Conservation (phyloP, 1,140 invertebrate genomes). For the Apis florea region DNA sequence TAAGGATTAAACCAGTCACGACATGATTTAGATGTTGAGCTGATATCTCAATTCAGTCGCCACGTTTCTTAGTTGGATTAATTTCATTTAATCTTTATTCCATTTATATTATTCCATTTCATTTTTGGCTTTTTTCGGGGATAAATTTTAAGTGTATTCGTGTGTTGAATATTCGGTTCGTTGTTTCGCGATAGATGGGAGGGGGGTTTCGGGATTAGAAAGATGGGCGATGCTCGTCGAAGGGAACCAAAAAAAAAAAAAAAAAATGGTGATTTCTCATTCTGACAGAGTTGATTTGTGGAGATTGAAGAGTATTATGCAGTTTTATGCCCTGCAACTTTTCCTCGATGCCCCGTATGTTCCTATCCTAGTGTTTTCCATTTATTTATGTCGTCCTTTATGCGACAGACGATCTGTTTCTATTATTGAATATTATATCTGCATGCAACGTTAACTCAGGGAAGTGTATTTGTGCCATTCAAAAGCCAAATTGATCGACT, state of each 20-base stretch:
- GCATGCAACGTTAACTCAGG: neutral
- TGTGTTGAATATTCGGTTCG: neutral
- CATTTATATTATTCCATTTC: too few species aligned
- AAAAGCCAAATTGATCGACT: too few species aligned
- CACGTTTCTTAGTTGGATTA: too few species aligned
- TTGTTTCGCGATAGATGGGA: neutral
- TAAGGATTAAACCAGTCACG: too few species aligned
- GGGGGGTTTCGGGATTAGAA: neutral
- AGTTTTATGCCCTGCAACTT: conserved; percentile 21
- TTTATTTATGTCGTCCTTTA: conserved; percentile 15
- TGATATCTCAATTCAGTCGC: too few species aligned
- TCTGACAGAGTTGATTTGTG: conserved; percentile 27
- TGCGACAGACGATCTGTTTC: conserved; percentile 10
- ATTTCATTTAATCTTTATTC: too few species aligned
- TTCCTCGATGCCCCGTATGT: conserved; percentile 14
- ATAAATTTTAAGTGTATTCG: neutral
- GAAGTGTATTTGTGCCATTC: neutral
- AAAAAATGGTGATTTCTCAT: conserved; percentile 25
- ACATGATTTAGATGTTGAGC: too few species aligned
- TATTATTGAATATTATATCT: conserved; percentile 5
- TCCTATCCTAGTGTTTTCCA: neutral
- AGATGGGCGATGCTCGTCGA: neutral
- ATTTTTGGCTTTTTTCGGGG: too few species aligned
- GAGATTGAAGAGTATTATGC: conserved; percentile 12
- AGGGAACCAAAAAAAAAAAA: neutral